phyloP scores from a whole-genome alignment of 2,113 vertebrate species.

The Ploceus nigricollis region DNA sequence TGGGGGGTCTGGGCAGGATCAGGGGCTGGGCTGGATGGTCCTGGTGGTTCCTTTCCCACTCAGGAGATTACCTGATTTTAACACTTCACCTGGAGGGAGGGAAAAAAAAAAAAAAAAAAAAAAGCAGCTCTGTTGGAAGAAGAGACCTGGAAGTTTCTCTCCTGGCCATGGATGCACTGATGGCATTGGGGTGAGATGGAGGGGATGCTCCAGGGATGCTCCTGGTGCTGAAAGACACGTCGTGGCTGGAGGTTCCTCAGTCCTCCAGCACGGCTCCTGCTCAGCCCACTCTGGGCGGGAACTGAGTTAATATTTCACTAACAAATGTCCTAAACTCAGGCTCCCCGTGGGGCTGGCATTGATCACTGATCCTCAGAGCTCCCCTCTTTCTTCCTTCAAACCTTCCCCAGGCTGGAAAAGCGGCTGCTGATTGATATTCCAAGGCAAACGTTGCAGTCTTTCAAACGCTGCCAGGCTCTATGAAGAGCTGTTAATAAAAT shows the following conservation, averaged over 20 bases:
- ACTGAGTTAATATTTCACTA: conserved; percentile 16
- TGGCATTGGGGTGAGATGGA: background rate
- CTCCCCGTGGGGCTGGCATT: background rate
- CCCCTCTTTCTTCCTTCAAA: conserved; percentile 20
- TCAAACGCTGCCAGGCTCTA: conserved; percentile 36
- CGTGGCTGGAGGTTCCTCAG: accelerated
- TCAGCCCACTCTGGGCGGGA: background rate
- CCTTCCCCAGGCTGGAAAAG: background rate
- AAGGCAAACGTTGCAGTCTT: conserved; percentile 24
- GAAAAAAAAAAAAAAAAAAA: background rate
- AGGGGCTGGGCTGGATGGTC: accelerated
- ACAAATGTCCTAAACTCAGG: background rate
- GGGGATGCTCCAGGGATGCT: background rate
- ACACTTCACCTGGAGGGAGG: background rate
- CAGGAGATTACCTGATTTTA: background rate
- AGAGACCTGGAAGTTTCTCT: background rate
- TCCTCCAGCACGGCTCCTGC: background rate
- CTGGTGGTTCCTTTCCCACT: accelerated
- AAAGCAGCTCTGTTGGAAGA: background rate
- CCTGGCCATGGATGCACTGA: background rate
- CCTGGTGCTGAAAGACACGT: accelerated
- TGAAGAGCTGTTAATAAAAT: conserved; percentile 37
- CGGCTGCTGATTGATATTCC: conserved; percentile 41
- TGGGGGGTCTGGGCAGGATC: background rate
- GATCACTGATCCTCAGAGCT: conserved; percentile 46